Conservation (phyloP, 2,113 vertebrate genomes). For the Chionomys nivalis region DNA sequence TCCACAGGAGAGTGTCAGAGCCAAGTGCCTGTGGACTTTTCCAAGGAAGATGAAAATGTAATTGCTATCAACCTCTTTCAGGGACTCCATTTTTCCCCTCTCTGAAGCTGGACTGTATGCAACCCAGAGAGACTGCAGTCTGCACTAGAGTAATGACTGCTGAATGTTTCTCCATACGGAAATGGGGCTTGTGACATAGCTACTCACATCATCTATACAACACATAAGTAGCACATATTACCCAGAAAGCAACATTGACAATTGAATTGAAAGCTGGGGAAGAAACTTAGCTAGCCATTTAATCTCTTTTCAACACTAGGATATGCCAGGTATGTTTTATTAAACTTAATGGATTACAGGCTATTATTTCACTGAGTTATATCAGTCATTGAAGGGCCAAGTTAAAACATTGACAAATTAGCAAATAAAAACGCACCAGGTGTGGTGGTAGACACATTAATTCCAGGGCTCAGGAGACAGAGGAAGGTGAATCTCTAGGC, state of each 20-base stretch:
- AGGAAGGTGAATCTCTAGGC: background rate
- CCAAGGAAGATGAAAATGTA: conserved; percentile 42
- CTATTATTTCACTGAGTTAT: conserved; percentile 38
- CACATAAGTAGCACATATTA: background rate
- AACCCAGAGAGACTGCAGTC: background rate
- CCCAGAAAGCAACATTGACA: background rate
- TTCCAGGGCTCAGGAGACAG: background rate
- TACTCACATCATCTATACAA: background rate
- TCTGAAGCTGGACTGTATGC: background rate
- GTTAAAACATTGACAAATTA: background rate
- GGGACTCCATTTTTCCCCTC: background rate
- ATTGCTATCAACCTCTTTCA: conserved; percentile 40
- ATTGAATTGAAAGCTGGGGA: background rate
- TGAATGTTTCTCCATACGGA: background rate
- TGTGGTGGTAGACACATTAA: background rate
- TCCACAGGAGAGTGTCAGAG: background rate
- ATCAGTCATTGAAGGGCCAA: background rate
- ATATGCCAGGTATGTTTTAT: background rate
- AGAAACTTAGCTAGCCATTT: background rate
- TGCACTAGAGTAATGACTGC: background rate
- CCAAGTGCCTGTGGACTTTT: conserved; percentile 43
- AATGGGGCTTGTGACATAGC: conserved; percentile 11
- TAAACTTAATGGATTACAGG: background rate
- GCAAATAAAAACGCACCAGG: background rate
- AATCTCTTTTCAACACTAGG: background rate